These are phyloP conservation scores for Illadopsis cleaveri DNA, from an alignment of 2,113 vertebrate genomes.

Conservation along the genomic window DNA sequence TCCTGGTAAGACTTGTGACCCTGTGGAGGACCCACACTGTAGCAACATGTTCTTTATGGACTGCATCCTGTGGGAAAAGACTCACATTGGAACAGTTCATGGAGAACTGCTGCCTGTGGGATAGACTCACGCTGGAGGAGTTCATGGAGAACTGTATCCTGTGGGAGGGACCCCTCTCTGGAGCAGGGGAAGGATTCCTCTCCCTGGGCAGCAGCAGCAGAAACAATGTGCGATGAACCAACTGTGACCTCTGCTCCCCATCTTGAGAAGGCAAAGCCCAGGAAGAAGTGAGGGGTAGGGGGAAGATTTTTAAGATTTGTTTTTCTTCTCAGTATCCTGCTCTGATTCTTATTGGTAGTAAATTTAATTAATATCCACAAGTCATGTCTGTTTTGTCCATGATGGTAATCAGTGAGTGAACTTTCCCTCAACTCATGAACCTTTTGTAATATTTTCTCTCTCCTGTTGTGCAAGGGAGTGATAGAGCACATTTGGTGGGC, in stretches of 20 bases:
- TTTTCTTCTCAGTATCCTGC: neutral
- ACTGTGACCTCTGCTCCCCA: fast-evolving
- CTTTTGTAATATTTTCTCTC: neutral
- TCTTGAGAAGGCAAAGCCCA: neutral
- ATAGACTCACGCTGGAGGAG: neutral
- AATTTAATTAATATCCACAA: neutral
- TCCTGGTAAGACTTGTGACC: neutral
- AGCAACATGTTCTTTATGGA: neutral
- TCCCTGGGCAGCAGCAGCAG: neutral
- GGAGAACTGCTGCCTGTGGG: neutral
- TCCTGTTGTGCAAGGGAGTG: neutral
- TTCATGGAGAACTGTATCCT: neutral
- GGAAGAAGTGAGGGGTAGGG: neutral
- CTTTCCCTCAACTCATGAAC: neutral
- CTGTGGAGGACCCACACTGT: too few species aligned
- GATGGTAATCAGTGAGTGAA: neutral
- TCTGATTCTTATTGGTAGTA: neutral
- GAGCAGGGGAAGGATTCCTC: neutral
- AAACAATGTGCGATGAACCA: neutral
- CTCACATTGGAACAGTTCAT: neutral
- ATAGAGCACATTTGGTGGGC: neutral
- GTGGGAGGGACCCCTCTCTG: neutral
- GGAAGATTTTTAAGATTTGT: neutral
- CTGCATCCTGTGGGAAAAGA: neutral
- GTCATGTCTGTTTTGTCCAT: fast-evolving